Evolutionary conservation across 2,888 invertebrate genomes (phyloP), one percentile per base, ranked within the genome.

Genomic region (Acleris literana): DNA sequence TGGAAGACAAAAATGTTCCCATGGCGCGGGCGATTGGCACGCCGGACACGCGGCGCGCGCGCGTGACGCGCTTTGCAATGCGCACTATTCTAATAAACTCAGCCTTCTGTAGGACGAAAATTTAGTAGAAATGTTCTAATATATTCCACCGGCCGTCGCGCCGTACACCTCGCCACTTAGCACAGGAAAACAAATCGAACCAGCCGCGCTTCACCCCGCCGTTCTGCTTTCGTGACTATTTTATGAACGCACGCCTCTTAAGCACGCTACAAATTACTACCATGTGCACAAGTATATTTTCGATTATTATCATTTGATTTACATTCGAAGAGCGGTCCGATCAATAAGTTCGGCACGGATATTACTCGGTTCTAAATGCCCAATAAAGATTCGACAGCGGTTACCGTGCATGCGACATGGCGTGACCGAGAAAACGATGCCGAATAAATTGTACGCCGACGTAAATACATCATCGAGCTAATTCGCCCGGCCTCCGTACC

Each of bases 1-100:
- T 92, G 92, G 90, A 92, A 90, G 90, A 92, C 92, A 92, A 92
- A 92, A 92, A 92, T 92, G 92, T 92, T 92, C 92, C 92, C 92
- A 92, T 92, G 92, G 90, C 75, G 86, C 78, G 77, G 80, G 73
- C 86, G 81, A 86, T 92, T 90, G 84, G 88, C 79, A 88, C 91
- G 86, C 92, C 67, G 77, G 71, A 85, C 92, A 92, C 92, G 92
- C 81, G 75, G 85, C 82, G 75, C 39, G 58, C 73, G 89, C 85
- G 88, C 92, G 92, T 92, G 91, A 87, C 73, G 72, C 74, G 90
- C 86, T 72, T 90, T 80, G 84, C 88, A 87, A 92, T 91, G 88
- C 80, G 75, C 78, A 69, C 75, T 92, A 91, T 92, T 92, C 92
- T 92, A 90, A 91, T 88, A 90, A 92, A 92, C 88, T 85, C 86